phyloP scores from a whole-genome alignment of 53 echinoderm and acorn worm genomes.

The Patiria pectinifera region DNA sequence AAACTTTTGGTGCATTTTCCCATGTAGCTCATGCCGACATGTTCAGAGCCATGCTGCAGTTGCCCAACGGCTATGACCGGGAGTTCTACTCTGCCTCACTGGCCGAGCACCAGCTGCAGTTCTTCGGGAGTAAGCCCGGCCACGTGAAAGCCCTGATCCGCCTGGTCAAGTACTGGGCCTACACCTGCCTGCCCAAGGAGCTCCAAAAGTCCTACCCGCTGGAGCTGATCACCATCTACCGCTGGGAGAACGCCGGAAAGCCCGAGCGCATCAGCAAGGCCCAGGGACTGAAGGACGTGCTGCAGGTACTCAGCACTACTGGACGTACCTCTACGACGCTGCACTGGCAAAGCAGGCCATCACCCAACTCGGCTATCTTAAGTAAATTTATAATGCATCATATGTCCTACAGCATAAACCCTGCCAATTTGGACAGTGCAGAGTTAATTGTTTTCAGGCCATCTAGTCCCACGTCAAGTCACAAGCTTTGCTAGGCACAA shows the following conservation, averaged over 20 bases:
- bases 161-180: constrained; percentile 59
- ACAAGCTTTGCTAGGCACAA: too few relatives aligned
- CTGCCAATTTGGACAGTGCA: not conserved
- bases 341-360: not conserved
- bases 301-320: constrained; percentile 8
- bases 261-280: not conserved
- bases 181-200: not conserved
- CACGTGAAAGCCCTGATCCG: constrained; percentile 47
- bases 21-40: not conserved
- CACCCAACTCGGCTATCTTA: not conserved
- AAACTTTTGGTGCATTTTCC: too few relatives aligned
- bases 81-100: constrained; percentile 54
- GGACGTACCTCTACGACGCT: not conserved
- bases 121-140: constrained; percentile 26
- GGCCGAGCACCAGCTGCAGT: constrained; percentile 23
- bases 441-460: not conserved
- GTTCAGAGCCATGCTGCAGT: constrained; percentile 34
- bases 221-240: constrained; percentile 57
- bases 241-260: constrained; percentile 37
- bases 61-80: not conserved
- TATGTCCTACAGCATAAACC: not conserved
- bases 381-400: constrained; percentile 3
- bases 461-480: too few relatives aligned
- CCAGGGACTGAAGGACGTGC: constrained; percentile 39
- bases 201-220: constrained; percentile 45